These are phyloP conservation scores for Campopleginae sp. DNA, from an alignment of 2,888 invertebrate species.

Conservation along the genomic window DNA sequence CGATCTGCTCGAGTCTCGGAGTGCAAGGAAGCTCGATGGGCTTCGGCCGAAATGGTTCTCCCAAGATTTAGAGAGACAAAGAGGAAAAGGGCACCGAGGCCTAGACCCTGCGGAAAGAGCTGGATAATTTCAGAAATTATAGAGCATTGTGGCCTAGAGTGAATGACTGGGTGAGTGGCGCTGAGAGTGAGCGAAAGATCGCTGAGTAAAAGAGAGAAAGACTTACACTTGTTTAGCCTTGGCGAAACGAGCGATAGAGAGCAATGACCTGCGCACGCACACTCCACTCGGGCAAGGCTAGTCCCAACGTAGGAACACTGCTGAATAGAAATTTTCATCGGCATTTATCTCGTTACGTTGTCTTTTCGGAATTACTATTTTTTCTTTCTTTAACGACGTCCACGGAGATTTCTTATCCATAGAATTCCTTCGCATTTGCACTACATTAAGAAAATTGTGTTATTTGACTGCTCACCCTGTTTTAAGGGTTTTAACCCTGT, in stretches of 20 bases:
- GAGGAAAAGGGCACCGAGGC: background rate
- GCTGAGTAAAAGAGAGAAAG: slow-evolving; percentile 4
- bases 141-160: slow-evolving; percentile 26
- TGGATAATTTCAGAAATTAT: slow-evolving; percentile 37
- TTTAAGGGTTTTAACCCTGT: too few relatives aligned
- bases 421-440: too few relatives aligned
- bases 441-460: too few relatives aligned
- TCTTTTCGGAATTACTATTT: background rate
- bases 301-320: slow-evolving; percentile 16
- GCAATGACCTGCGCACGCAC: slow-evolving; percentile 48
- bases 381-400: background rate
- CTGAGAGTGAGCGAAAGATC: slow-evolving; percentile 22
- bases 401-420: too few relatives aligned
- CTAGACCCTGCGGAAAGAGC: background rate
- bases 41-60: background rate
- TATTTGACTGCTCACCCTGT: too few relatives aligned
- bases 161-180: background rate
- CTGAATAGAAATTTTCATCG: slow-evolving; percentile 23
- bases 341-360: background rate
- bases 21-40: slow-evolving; percentile 7
- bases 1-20: background rate
- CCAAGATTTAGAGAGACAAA: background rate
- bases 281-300: slow-evolving; percentile 10
- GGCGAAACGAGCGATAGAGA: slow-evolving; percentile 48
- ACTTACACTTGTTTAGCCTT: slow-evolving; percentile 40